Evolutionary conservation across 2,888 invertebrate species (phyloP).

Genomic region (Ommatoiulus sabulosus): DNA sequence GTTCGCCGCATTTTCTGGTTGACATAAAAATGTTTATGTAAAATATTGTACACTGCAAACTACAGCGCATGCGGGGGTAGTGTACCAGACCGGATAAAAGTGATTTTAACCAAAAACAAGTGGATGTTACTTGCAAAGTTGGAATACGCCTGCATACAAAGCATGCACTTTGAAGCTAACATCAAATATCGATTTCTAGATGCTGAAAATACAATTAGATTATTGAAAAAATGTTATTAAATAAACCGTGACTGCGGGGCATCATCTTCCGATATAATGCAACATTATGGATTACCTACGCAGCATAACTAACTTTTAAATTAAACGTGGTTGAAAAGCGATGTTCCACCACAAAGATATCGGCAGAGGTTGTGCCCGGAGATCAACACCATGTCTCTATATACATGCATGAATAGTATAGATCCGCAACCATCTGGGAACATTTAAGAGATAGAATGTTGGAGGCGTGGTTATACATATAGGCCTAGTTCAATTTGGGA

Average conservation of each 20-base stretch:
- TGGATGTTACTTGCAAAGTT: too few species aligned
- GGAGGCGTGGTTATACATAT: too few species aligned
- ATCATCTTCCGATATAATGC: slow-evolving; percentile 17
- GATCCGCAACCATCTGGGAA: neutral
- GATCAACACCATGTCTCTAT: neutral
- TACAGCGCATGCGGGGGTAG: too few species aligned
- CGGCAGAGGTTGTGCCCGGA: neutral
- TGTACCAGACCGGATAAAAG: too few species aligned
- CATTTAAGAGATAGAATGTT: neutral
- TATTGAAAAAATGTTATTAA: neutral
- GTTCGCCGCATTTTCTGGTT: too few species aligned
- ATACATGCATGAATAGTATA: neutral
- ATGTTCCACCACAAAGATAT: neutral
- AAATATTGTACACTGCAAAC: neutral
- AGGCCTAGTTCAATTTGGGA: too few species aligned
- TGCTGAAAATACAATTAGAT: neutral
- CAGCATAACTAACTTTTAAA: neutral
- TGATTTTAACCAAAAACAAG: too few species aligned
- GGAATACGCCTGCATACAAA: neutral
- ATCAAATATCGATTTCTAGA: neutral
- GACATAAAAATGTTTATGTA: neutral
- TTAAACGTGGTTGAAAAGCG: neutral
- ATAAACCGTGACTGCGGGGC: neutral
- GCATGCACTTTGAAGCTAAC: neutral
- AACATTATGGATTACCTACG: neutral